Conservation (phyloP, 2,888 invertebrate genomes). For the Acleris literana region DNA sequence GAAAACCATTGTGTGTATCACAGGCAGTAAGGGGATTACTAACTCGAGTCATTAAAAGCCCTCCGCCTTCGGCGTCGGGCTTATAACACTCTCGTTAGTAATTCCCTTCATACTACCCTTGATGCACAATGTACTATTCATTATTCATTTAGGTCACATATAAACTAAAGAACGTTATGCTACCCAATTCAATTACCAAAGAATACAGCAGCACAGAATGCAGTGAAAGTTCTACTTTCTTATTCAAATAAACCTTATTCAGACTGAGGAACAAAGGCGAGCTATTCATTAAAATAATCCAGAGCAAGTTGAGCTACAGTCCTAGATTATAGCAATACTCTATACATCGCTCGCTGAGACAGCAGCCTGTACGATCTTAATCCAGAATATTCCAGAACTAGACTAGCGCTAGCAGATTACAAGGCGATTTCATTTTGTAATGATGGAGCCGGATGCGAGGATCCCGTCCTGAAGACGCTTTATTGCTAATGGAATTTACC, state of each 20-base stretch:
- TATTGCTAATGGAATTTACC: conserved; percentile 24
- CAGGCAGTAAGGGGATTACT: no score
- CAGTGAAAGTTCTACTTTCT: conserved; percentile 71
- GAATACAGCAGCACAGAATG: conserved; percentile 61
- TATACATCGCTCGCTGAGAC: conserved; percentile 7
- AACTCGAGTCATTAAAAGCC: no score
- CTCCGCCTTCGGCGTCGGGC: no score
- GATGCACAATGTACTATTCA: no score
- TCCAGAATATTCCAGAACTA: conserved; percentile 6
- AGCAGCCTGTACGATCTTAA: conserved; percentile 6
- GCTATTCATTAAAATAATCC: conserved; percentile 76
- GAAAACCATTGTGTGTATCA: no score
- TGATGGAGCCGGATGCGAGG: conserved; percentile 20
- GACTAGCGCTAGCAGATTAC: conserved; percentile 20
- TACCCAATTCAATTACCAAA: conserved; percentile 76
- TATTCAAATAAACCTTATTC: conserved; percentile 73
- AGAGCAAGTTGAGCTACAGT: conserved; percentile 40
- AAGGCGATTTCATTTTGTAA: conserved; percentile 21
- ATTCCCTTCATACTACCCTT: no score
- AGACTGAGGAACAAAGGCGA: conserved; percentile 66
- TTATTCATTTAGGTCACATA: conserved; percentile 30
- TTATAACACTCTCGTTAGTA: no score
- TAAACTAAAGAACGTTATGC: conserved; percentile 56
- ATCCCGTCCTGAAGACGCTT: conserved; percentile 10
- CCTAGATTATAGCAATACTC: conserved; percentile 25